These are phyloP conservation scores for Aphidius ervi DNA, from an alignment of 1,140 invertebrate genomes.

Conservation along the genomic window DNA sequence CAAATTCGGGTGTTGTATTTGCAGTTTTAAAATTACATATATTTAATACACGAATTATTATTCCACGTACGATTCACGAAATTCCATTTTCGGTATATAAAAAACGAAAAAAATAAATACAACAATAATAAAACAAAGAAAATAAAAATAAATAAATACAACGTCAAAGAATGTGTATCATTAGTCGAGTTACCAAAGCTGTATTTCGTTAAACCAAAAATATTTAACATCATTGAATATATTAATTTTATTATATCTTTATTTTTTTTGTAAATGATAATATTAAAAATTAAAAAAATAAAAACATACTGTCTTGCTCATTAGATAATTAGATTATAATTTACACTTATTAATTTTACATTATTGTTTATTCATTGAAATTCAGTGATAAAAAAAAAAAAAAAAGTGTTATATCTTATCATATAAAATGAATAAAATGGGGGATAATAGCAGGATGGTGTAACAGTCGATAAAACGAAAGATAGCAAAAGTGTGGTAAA, in stretches of 20 bases:
- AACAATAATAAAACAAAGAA: not conserved
- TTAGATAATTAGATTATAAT: too few species aligned
- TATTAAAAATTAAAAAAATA: too few species aligned
- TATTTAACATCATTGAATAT: too few species aligned
- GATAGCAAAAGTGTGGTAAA: not conserved
- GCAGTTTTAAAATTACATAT: too few species aligned
- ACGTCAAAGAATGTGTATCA: slow-evolving; percentile 11
- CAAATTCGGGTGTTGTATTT: too few species aligned
- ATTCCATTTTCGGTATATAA: not conserved
- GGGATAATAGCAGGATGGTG: not conserved
- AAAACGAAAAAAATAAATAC: not conserved
- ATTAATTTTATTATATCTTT: too few species aligned
- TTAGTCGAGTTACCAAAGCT: slow-evolving; percentile 21
- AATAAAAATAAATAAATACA: not conserved
- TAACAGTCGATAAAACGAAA: not conserved
- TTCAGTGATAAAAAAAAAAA: too few species aligned
- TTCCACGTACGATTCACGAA: slow-evolving; percentile 15
- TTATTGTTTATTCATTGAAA: too few species aligned
- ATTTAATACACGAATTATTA: not conserved
- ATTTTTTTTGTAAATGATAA: too few species aligned
- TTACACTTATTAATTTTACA: too few species aligned
- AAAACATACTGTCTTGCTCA: too few species aligned
- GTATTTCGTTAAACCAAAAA: slow-evolving; percentile 8
- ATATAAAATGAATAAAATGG: not conserved
- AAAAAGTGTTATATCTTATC: too few species aligned